phyloP scores from a whole-genome alignment of 2,888 invertebrate species.

The Phengaris alcon region DNA sequence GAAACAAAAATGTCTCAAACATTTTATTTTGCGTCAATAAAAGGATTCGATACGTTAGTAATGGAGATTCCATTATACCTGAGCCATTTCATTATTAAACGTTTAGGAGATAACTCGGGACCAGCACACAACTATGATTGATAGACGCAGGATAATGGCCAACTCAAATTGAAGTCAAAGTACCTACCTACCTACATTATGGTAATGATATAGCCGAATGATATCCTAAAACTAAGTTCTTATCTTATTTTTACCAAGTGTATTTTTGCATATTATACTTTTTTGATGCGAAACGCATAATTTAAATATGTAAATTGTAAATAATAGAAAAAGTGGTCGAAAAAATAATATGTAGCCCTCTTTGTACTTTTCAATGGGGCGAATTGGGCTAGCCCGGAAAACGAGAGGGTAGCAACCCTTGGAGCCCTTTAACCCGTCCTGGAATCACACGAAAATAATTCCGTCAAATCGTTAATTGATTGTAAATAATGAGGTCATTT shows the following conservation, averaged over 20 bases:
- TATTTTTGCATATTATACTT: no score
- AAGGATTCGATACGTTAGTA: slow-evolving; percentile 17
- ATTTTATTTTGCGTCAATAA: background rate
- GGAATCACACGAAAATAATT: background rate
- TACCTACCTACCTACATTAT: background rate
- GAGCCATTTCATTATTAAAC: slow-evolving; percentile 27
- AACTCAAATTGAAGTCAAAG: background rate
- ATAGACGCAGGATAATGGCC: slow-evolving; percentile 1
- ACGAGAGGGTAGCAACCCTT: no score
- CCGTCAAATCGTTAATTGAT: slow-evolving; percentile 10
- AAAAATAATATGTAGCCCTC: no score
- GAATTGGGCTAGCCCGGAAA: no score
- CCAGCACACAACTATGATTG: slow-evolving; percentile 21
- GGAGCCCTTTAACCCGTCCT: background rate
- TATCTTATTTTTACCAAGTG: no score
- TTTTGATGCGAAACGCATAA: no score
- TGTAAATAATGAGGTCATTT: slow-evolving; percentile 20
- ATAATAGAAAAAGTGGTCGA: no score
- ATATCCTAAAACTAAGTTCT: no score
- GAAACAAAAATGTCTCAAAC: background rate
- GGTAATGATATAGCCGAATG: background rate
- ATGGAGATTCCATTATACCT: slow-evolving; percentile 23
- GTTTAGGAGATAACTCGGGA: background rate
- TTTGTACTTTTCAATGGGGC: no score
- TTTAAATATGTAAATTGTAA: no score